Evolutionary conservation across 2,797 vertebrate species (phyloP), one percentile per base, ranked within the genome.

Genomic region (Sebastes kiyomatsui): DNA sequence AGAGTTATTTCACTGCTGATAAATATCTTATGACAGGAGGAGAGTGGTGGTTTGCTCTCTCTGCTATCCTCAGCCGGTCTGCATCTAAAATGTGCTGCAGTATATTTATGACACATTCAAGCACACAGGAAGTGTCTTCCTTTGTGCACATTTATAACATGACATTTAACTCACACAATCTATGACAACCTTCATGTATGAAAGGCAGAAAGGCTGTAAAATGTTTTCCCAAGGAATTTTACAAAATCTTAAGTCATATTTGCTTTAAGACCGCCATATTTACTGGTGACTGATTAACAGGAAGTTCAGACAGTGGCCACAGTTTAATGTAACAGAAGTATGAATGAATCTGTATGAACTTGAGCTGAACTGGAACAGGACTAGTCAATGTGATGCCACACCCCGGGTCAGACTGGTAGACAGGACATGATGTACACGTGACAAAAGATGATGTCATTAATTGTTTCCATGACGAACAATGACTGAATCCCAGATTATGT

Each of bases 1-100:
- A 65, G 60, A 68, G 68, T 69, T 80, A 80, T 72, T 85, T 79
- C 68, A 38, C 49, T 64, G 64, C 16, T 67, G 20, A 72, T 90
- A 9, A 79, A 90, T 88, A 81, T 86, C 88, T 90, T 46, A 91
- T 87, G 85, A 67, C 59, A 7, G 30, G 22, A 55, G 66, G 14
- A 77, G 75, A 76, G 71, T 65, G 67, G 80, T 46, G 30, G 85
- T 67, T 72, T 67, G 66, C 65, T 78, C 66, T 59, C 12, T 20
- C 30, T 33, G 46, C 59, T 20, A 6, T 54, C 67, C 27, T 79
- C 59, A 49, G 56, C 54, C 77, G 62, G 58, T 70, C 75, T 49
- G 55, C 52, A 49, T 75, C 25, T 23, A 7, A 71, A 30, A 60
- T 28, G 35, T 49, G 74, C 67, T 66, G 75, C 79, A 60, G 76